Evolutionary conservation across 2,888 invertebrate species (phyloP), one percentile per base, ranked within the genome.

Genomic region (Rhodophaea formosa): DNA sequence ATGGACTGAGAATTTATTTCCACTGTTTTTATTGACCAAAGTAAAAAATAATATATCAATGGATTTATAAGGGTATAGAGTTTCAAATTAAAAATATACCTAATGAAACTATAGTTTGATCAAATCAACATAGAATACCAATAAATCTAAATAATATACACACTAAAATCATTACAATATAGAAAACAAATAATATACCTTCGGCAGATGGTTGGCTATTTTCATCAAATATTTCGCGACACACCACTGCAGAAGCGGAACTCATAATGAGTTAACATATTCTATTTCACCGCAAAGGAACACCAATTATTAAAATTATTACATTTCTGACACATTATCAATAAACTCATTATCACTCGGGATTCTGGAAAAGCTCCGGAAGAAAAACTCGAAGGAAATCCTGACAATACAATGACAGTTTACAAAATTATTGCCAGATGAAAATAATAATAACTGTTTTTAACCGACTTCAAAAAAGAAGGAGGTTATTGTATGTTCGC

Each of bases 221-320:
- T 86, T 96, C 96, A 86, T 96, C 96, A 83, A 96, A 96, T 65
- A 96, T 93, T 91, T 96, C 96, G 86, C 95, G 94, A 85, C 96
- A 96, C 74, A 95, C 94, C 70, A 96, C 90, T 63, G 92, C 91
- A 67, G 92, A 84, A 59, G 91, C 78, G 57, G 89, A 89, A 80
- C 80, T 84, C 90, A 90, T 90, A 54, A 53, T 77, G 70, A 63
- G 58, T 62, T 60, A 74, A 66, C 78, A 77, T 79, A 63, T 71
- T 78, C 70, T 80, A 79, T 71, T 74, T 81, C 66, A 72, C 70
- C 72, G 65, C 67, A 66, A 69, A 69, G 54, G 68, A 64, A 61
- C 66, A 66, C 49, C 58, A 61, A 56, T 39, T 14, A n/a, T 12
- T 17, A 8, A 42, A 30, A 42, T 3, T 29, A 29, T n/a, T 14